Percentiles rank a stretch among this genome's conserved stretches.
phyloP scores from a whole-genome alignment of 2,113 vertebrate species.

The Clupea harengus region DNA sequence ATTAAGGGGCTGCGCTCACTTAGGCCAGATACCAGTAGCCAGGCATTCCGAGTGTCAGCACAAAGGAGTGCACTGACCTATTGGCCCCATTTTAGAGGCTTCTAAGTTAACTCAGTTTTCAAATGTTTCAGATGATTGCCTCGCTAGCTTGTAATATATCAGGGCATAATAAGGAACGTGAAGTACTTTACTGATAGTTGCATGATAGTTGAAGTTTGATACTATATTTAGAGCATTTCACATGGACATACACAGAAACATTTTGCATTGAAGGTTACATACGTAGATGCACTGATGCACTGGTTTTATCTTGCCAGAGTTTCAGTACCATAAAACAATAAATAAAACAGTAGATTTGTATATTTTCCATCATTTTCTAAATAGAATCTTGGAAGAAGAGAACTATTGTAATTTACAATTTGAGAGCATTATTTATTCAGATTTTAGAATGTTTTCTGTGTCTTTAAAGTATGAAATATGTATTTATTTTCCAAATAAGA shows the following conservation, averaged over 20 bases:
- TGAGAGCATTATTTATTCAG: too few species aligned
- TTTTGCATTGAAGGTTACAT: too few species aligned
- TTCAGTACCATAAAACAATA: too few species aligned
- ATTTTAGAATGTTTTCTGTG: too few species aligned
- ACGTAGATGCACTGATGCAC: too few species aligned
- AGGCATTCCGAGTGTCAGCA: not conserved
- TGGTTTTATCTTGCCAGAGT: too few species aligned
- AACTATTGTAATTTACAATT: too few species aligned
- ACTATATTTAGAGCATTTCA: not conserved
- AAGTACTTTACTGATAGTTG: not conserved
- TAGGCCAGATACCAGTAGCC: not conserved
- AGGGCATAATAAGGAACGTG: not conserved
- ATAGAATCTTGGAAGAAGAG: too few species aligned
- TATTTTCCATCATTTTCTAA: too few species aligned
- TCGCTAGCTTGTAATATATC: not conserved
- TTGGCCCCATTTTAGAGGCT: not conserved
- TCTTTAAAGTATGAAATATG: too few species aligned
- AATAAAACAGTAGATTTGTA: too few species aligned
- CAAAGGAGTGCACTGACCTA: not conserved
- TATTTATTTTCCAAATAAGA: too few species aligned
- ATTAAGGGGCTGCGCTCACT: not conserved
- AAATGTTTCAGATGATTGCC: not conserved
- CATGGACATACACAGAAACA: not conserved
- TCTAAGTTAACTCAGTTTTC: not conserved
- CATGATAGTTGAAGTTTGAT: not conserved